Evolutionary conservation across 2,113 vertebrate species (phyloP), one percentile per base, ranked within the genome.

Genomic region (Mustela nigripes): DNA sequence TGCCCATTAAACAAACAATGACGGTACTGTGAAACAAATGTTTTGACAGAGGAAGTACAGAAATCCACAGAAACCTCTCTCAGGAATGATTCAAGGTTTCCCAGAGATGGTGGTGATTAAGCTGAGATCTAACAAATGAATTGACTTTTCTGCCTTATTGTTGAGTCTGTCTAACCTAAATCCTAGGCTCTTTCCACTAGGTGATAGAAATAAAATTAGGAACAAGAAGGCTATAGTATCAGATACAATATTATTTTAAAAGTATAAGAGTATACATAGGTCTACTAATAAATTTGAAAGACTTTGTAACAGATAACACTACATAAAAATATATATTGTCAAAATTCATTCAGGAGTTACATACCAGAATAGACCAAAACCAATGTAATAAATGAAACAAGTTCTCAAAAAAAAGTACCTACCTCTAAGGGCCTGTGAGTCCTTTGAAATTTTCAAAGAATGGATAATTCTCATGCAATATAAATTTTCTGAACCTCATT

Each of bases 251-350:
- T 84, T 19, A 60, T 89, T 81, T 92, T 79, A n/a, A 91, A 78
- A 89, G 24, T 60, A 0, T 4, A 33, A 24, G 48, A 79, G 0
- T 74, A 19, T 81, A 58, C 15, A 45, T 78, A 63, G 42, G 4
- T 73, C 36, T 92, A 69, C 53, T 92, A 92, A 85, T 94, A 92
- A 53, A 65, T 94, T 79, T 89, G 45, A 83, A 91, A 85, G 26
- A 76, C 15, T 78, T 69, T 82, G 26, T 33, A 82, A 74, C 26
- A 60, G 62, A 58, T 3, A 65, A 36, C 39, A 2, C 60, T 76
- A 36, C 79, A 89, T 63, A 83, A 78, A 92, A 95, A 62, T 31
- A 48, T 53, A 33, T 65, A 19, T 73, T 79, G 26, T 48, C 56
- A 74, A 74, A n/a, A 63, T 63, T 95, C 16, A 67, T 24, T 81